Conservation (phyloP, 2,888 invertebrate species). For the Hyposoter dolosus region DNA sequence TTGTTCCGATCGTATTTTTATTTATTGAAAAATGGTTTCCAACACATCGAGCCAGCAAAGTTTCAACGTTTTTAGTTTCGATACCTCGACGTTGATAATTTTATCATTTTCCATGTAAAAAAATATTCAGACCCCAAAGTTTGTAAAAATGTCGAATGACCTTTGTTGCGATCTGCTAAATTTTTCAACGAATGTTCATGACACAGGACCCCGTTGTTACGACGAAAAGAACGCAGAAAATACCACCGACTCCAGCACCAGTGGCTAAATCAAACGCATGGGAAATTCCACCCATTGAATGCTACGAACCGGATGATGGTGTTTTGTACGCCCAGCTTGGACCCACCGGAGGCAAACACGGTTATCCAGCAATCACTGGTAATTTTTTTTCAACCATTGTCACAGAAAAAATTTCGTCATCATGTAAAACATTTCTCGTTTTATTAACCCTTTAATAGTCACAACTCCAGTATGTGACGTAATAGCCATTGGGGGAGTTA, state of each 20-base stretch:
- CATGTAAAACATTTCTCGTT: neutral
- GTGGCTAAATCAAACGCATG: slow-evolving; percentile 88
- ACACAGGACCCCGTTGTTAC: slow-evolving; percentile 74
- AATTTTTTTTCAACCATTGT: slow-evolving; percentile 60
- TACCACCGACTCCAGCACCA: slow-evolving; percentile 87
- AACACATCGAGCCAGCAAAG: neutral
- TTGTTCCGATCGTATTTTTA: neutral
- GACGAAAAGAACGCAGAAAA: slow-evolving; percentile 80
- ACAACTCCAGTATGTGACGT: too few relatives aligned
- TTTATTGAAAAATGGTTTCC: neutral
- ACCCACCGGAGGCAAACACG: slow-evolving; percentile 95
- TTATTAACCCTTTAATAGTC: too few relatives aligned
- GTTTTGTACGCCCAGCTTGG: slow-evolving; percentile 97
- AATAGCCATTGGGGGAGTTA: too few relatives aligned
- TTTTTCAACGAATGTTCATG: neutral
- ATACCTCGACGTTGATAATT: neutral
- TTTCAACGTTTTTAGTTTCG: neutral
- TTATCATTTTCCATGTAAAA: neutral
- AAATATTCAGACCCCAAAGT: neutral
- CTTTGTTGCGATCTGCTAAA: neutral
- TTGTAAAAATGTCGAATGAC: neutral
- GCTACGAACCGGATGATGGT: slow-evolving; percentile 95
- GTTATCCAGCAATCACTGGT: slow-evolving; percentile 96
- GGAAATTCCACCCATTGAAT: slow-evolving; percentile 95
- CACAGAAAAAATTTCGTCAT: neutral